These are phyloP conservation scores for Sylvicola cinctus DNA, from an alignment of 2,888 invertebrate genomes.

Conservation along the genomic window DNA sequence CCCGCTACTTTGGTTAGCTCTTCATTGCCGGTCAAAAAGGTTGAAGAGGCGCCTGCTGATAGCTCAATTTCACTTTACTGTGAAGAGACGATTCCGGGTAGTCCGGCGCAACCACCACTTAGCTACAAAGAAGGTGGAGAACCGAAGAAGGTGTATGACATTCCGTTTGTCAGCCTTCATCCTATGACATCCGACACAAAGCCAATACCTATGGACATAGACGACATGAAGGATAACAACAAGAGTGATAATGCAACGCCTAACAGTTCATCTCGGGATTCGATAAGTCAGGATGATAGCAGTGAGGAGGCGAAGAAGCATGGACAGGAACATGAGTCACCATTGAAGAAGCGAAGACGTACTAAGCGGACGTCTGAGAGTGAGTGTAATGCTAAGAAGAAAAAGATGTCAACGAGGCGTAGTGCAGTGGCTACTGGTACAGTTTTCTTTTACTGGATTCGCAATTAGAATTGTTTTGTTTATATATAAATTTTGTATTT, in stretches of 20 bases:
- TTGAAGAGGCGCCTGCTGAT: slow-evolving; percentile 7
- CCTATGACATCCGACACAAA: not conserved
- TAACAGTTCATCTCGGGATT: slow-evolving; percentile 20
- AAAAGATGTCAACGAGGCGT: slow-evolving; percentile 5
- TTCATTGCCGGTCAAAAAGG: slow-evolving; percentile 7
- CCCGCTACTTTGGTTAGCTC: too few species aligned
- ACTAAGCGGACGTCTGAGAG: slow-evolving; percentile 27
- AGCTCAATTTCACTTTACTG: slow-evolving; percentile 55
- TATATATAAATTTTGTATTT: too few species aligned
- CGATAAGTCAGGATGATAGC: slow-evolving; percentile 24
- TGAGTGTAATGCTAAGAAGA: slow-evolving; percentile 8
- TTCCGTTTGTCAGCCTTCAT: not conserved
- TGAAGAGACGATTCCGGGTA: slow-evolving; percentile 79
- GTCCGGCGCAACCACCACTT: slow-evolving; percentile 41
- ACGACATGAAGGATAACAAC: slow-evolving; percentile 1
- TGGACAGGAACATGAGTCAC: slow-evolving; percentile 14
- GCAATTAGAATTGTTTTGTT: not conserved
- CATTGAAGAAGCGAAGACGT: slow-evolving; percentile 28
- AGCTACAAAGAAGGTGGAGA: not conserved
- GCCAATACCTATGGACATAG: not conserved
- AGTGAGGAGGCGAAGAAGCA: slow-evolving; percentile 21
- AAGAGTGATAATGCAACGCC: slow-evolving; percentile 13
- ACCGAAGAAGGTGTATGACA: not conserved
- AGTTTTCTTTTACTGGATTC: too few species aligned
- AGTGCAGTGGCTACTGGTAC: slow-evolving; percentile 9